phyloP scores from a whole-genome alignment of 2,113 vertebrate genomes.

The Numida meleagris region DNA sequence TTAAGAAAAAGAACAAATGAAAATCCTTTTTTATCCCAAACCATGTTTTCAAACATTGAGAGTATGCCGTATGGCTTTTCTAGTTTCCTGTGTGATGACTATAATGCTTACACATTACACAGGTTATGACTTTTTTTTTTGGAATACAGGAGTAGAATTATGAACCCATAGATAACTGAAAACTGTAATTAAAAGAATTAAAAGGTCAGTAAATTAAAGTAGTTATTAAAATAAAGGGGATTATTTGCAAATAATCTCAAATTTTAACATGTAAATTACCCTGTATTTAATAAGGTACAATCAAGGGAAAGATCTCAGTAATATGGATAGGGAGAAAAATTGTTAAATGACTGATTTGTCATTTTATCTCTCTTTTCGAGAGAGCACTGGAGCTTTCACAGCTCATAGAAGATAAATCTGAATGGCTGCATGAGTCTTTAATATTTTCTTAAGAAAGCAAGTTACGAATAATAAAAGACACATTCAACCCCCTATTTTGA shows the following conservation, averaged over 20 bases:
- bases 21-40: neutral
- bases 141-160: neutral
- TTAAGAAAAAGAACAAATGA: neutral
- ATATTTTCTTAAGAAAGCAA: constrained; percentile 19
- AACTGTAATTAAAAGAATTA: neutral
- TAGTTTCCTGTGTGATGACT: neutral
- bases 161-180: neutral
- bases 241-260: neutral
- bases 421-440: neutral
- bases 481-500: neutral
- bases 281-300: neutral
- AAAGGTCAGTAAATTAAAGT: neutral
- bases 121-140: neutral
- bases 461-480: neutral
- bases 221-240: neutral
- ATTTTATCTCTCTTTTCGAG: neutral
- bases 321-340: neutral
- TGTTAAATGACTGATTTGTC: neutral
- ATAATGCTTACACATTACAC: neutral
- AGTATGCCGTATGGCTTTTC: neutral
- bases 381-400: neutral
- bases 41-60: neutral
- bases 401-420: neutral
- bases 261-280: neutral
- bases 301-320: neutral